Base-by-base conservation (phyloP, 2,113 vertebrate genomes). In the Toxostoma redivivum region DNA sequence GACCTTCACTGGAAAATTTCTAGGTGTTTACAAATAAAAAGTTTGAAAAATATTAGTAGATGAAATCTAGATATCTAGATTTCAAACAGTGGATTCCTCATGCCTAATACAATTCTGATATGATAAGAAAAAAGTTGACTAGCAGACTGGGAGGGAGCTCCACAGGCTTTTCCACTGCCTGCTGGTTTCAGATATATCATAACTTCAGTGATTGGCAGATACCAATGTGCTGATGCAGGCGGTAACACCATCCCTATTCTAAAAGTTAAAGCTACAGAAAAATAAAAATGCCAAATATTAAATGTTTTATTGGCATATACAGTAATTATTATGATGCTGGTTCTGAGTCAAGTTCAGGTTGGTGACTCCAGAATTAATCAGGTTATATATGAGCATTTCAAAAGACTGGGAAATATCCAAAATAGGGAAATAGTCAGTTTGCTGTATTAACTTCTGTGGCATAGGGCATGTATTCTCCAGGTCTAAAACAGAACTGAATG, bases 181-280 rank as follows among this genome's bases (percentile, higher is more conserved):
- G 0, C 27, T 84, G 35, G 18, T 83, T 56, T 42, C 2, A 2
- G 10, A 42, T 31, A 7, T 9, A 0, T 47, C 16, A 25, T 31
- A 58, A 48, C 38, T 62, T 64, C 5, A 2, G 51, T 66, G 35
- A 38, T 62, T 65, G 66, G 9, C 37, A 65, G 64, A 24, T 77
- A 42, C 40, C 31, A 18, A 1, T 57, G 24, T 62, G 30, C n/a
- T 88, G 77, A 22, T 80, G 58, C 28, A 69, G 35, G 31, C 30
- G 44, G 12, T 81, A 38, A 33, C 33, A 62, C 7, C 27, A 33
- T 38, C 38, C 27, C 15, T 80, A 5, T 72, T 76, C 57, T 45
- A 47, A 79, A 78, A 71, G 35, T 58, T 53, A 38, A 85, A 84
- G 4, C 8, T 40, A 12, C 15, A 40, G 24, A 28, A 44, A 87